These are phyloP conservation scores for Prolemur simus DNA, from an alignment of 2,113 vertebrate species.

Conservation along the genomic window DNA sequence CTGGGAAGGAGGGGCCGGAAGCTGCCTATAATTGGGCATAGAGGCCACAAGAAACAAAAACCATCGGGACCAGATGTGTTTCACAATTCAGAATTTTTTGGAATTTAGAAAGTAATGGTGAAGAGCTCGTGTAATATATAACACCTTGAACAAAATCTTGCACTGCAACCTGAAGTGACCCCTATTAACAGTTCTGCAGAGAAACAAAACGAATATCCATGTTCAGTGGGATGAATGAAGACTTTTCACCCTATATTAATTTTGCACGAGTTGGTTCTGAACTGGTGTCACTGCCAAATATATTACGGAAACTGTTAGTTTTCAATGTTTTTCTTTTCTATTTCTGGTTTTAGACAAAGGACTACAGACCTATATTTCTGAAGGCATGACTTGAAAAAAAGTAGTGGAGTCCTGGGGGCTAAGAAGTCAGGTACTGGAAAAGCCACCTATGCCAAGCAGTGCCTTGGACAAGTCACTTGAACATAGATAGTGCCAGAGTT, in stretches of 20 bases:
- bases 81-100: not conserved
- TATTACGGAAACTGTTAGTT: not conserved
- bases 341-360: not conserved
- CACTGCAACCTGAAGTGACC: too few relatives aligned
- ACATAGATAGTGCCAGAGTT: too few relatives aligned
- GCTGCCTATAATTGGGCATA: not conserved
- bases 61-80: not conserved
- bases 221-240: not conserved
- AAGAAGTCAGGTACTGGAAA: not conserved
- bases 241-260: fast-evolving
- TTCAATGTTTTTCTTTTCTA: not conserved
- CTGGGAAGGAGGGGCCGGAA: not conserved
- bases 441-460: too few relatives aligned
- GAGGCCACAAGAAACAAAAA: not conserved
- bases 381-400: not conserved
- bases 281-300: not conserved
- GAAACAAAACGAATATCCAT: not conserved
- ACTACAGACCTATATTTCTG: fast-evolving
- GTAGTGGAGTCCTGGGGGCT: not conserved
- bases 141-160: not conserved
- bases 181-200: not conserved
- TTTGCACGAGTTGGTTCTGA: not conserved
- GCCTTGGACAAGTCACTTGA: not conserved
- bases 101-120: not conserved
- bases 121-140: fast-evolving